These are phyloP conservation scores for Drosophila ercepeae DNA, from an alignment of 1,140 invertebrate species.

Conservation along the genomic window DNA sequence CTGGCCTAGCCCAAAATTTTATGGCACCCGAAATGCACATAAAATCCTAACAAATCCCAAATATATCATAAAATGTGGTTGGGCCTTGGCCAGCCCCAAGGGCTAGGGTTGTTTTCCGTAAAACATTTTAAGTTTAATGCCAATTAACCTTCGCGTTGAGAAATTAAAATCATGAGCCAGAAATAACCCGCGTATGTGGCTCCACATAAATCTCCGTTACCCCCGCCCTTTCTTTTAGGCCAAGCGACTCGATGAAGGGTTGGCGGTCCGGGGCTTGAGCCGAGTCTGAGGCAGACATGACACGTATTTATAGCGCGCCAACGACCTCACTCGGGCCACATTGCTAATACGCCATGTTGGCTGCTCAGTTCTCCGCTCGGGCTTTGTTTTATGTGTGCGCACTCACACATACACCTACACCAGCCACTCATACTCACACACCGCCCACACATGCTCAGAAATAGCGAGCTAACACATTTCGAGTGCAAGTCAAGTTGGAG, in stretches of 20 bases:
- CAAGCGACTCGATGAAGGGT: slow-evolving; percentile 6
- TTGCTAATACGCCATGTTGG: slow-evolving; percentile 73
- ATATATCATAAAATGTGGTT: slow-evolving; percentile 64
- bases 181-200: slow-evolving; percentile 63
- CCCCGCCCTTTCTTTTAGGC: not conserved
- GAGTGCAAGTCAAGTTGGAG: slow-evolving; percentile 49
- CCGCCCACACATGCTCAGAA: slow-evolving; percentile 17
- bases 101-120: slow-evolving; percentile 16
- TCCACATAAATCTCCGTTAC: slow-evolving; percentile 59
- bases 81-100: slow-evolving; percentile 21
- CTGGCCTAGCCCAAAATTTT: slow-evolving; percentile 48
- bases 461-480: slow-evolving; percentile 28
- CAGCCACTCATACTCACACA: too few species aligned
- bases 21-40: slow-evolving; percentile 67
- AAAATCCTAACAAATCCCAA: slow-evolving; percentile 71
- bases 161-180: slow-evolving; percentile 75
- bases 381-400: slow-evolving; percentile 62
- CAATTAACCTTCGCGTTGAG: slow-evolving; percentile 68
- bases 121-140: slow-evolving; percentile 77
- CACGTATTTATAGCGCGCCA: slow-evolving; percentile 74
- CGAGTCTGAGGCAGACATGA: slow-evolving; percentile 54
- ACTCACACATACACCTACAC: not conserved
- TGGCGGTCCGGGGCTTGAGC: slow-evolving; percentile 8
- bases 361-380: slow-evolving; percentile 47
- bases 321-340: slow-evolving; percentile 65